Evolutionary conservation across 2,888 invertebrate genomes (phyloP).

Genomic region (Oscheius myriophilus): DNA sequence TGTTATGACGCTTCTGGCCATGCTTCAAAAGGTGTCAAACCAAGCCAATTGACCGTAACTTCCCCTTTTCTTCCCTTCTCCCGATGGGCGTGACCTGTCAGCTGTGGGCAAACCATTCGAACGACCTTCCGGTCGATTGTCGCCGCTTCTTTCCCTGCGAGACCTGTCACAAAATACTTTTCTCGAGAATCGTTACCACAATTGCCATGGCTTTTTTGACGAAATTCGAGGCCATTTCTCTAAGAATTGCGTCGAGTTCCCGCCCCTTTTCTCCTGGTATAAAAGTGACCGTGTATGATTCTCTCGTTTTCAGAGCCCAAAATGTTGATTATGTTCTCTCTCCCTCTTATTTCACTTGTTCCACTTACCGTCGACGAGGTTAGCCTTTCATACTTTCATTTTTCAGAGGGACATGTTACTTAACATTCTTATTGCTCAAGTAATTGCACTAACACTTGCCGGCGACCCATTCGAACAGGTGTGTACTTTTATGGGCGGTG

Average conservation of each 20-base stretch:
- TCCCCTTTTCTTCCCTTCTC: too few relatives aligned
- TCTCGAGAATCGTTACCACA: too few relatives aligned
- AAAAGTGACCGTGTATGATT: too few relatives aligned
- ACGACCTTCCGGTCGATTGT: conserved; percentile 1
- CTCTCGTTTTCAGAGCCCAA: neutral
- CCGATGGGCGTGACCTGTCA: conserved; percentile 6
- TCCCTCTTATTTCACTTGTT: conserved; percentile 25
- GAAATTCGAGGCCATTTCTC: too few relatives aligned
- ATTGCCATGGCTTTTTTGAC: too few relatives aligned
- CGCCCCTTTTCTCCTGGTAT: too few relatives aligned
- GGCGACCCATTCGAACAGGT: conserved; percentile 21
- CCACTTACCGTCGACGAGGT: conserved; percentile 27
- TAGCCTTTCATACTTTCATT: neutral
- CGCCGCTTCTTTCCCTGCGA: too few relatives aligned
- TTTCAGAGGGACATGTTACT: conserved; percentile 15
- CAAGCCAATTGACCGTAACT: too few relatives aligned
- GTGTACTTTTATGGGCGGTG: neutral
- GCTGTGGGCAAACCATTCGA: conserved; percentile 6
- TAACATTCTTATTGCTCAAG: neutral
- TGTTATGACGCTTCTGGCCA: too few relatives aligned
- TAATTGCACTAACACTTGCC: conserved; percentile 14
- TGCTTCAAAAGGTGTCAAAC: too few relatives aligned
- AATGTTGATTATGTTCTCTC: conserved; percentile 30
- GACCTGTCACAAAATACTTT: too few relatives aligned
- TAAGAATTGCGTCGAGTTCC: too few relatives aligned